Evolutionary conservation across 1,140 invertebrate species (phyloP).

Genomic region (Euura lappo): DNA sequence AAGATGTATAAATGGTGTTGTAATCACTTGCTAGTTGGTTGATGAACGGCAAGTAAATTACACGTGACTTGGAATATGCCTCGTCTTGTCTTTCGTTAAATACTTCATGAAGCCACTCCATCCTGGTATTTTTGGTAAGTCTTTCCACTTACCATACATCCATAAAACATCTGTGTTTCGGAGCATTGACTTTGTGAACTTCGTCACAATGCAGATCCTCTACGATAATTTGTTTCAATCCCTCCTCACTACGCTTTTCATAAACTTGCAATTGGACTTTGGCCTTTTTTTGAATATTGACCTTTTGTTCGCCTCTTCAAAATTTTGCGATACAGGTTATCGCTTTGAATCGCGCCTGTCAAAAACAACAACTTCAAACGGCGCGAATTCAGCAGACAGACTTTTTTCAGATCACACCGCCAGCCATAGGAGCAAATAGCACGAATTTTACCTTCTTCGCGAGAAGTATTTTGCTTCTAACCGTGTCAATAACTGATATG

Average conservation of each 20-base stretch:
- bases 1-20: constrained; percentile 28
- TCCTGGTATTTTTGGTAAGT: constrained; percentile 24
- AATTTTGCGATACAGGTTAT: too few relatives aligned
- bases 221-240: constrained; percentile 9
- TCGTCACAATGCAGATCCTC: constrained; percentile 11
- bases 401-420: too few relatives aligned
- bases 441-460: too few relatives aligned
- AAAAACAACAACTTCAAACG: too few relatives aligned
- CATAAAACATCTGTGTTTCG: constrained; percentile 34
- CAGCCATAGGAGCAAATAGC: too few relatives aligned
- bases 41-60: constrained; percentile 29
- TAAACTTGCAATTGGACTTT: not conserved
- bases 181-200: not conserved
- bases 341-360: too few relatives aligned
- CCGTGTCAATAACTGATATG: too few relatives aligned
- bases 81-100: constrained; percentile 24
- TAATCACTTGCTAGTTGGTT: constrained; percentile 24
- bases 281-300: too few relatives aligned
- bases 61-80: constrained; percentile 22
- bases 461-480: too few relatives aligned
- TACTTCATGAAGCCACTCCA: constrained; percentile 42
- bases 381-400: too few relatives aligned
- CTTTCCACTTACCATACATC: constrained; percentile 35
- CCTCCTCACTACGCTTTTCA: not conserved
- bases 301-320: too few relatives aligned